Percentiles rank a stretch among this genome's conserved stretches.
phyloP scores from a whole-genome alignment of 2,888 invertebrate species.

The Morpho achilles region DNA sequence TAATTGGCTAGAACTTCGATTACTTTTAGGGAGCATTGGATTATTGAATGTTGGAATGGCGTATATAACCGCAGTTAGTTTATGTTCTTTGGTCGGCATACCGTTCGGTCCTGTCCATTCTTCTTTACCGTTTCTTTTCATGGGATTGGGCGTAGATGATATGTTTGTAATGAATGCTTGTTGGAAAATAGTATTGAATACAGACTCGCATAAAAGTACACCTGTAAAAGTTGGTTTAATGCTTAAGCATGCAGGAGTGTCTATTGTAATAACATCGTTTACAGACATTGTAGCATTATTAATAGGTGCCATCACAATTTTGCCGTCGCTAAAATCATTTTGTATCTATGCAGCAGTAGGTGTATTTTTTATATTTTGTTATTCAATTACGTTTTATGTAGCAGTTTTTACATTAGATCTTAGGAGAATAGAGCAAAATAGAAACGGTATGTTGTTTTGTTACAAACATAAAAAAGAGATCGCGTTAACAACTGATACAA shows the following conservation, averaged over 20 bases:
- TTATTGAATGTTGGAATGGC: conserved; percentile 86
- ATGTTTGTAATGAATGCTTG: conserved; percentile 92
- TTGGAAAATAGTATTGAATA: conserved; percentile 82
- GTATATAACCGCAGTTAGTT: conserved; percentile 83
- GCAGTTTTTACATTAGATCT: conserved; percentile 87
- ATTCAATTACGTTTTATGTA: conserved; percentile 89
- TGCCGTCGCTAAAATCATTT: conserved; percentile 89
- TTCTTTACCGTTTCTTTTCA: conserved; percentile 87
- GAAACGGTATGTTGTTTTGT: conserved; percentile 84
- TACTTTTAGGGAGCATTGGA: conserved; percentile 83
- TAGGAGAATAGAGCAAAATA: conserved; percentile 77
- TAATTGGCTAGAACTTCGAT: conserved; percentile 85
- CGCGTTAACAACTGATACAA: conserved; percentile 74
- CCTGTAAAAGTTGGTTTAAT: conserved; percentile 84
- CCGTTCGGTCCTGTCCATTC: conserved; percentile 91
- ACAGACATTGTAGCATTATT: conserved; percentile 90
- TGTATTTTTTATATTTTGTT: conserved; percentile 86
- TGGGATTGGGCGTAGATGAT: conserved; percentile 91
- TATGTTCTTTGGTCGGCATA: conserved; percentile 85
- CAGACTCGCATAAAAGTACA: conserved; percentile 73
- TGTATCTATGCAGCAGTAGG: conserved; percentile 89
- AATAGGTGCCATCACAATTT: conserved; percentile 87
- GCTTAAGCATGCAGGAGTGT: conserved; percentile 89
- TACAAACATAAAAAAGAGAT: conserved; percentile 79
- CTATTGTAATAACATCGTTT: conserved; percentile 90